phyloP scores from a whole-genome alignment of 2,888 invertebrate species.

The Archaeoteleia sp. region DNA sequence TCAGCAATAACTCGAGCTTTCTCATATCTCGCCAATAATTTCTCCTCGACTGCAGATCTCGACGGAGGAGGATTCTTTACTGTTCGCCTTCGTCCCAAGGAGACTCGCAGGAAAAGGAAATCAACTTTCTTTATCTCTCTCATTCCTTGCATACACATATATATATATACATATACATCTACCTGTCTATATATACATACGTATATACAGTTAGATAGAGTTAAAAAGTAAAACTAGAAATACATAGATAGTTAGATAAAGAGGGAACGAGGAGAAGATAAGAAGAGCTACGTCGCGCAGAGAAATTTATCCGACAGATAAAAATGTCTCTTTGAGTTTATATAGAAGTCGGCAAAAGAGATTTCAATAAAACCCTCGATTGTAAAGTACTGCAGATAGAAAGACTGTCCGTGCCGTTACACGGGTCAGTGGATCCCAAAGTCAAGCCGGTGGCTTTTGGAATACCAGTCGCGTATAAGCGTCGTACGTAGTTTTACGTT shows the following conservation, averaged over 20 bases:
- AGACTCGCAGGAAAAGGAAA: no score
- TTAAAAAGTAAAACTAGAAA: background rate
- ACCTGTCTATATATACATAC: no score
- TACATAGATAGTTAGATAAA: constrained; percentile 7
- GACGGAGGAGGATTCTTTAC: constrained; percentile 46
- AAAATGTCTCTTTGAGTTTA: constrained; percentile 71
- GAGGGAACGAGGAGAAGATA: constrained; percentile 5
- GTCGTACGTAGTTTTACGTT: constrained; percentile 16
- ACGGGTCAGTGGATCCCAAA: constrained; percentile 68
- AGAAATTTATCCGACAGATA: constrained; percentile 71
- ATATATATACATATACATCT: background rate
- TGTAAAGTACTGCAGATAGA: constrained; percentile 67
- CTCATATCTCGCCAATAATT: constrained; percentile 73
- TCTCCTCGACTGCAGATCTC: constrained; percentile 56
- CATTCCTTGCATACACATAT: background rate
- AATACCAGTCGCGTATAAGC: constrained; percentile 20
- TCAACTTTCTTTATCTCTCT: constrained; percentile 1
- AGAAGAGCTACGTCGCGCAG: constrained; percentile 39
- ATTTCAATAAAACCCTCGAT: constrained; percentile 72
- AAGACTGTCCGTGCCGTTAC: constrained; percentile 62
- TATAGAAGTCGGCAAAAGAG: constrained; percentile 59
- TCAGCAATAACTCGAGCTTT: constrained; percentile 70
- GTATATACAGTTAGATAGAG: background rate
- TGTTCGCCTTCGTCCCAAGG: constrained; percentile 14
- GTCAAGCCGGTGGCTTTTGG: constrained; percentile 47